These are phyloP conservation scores for Aleadryas rufinucha DNA, from an alignment of 2,113 vertebrate genomes.

Conservation along the genomic window DNA sequence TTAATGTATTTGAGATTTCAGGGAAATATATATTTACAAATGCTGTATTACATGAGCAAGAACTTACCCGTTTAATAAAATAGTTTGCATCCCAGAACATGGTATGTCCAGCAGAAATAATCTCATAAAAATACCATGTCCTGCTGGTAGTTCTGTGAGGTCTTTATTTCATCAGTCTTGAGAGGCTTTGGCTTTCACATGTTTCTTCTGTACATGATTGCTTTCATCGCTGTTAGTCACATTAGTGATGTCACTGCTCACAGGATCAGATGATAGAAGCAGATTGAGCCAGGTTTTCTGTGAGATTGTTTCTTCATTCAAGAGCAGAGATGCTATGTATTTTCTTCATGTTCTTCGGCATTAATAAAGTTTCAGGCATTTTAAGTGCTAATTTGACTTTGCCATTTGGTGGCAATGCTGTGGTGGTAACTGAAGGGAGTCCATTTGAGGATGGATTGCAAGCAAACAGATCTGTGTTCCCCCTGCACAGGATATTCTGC, in stretches of 20 bases:
- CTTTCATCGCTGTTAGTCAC: neutral
- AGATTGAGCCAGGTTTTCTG: neutral
- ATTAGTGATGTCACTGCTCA: neutral
- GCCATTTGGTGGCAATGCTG: constrained; percentile 4
- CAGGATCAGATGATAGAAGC: neutral
- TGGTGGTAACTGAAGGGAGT: neutral
- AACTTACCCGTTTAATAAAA: neutral
- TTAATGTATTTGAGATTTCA: neutral
- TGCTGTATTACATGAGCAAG: neutral
- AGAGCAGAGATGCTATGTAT: neutral
- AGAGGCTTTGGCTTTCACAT: neutral
- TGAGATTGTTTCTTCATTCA: neutral
- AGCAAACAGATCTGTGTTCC: neutral
- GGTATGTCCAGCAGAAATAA: neutral
- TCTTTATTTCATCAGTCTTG: neutral
- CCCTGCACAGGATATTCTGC: neutral
- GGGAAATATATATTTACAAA: neutral
- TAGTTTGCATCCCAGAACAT: neutral
- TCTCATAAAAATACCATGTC: neutral
- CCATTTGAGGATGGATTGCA: neutral
- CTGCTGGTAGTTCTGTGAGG: neutral
- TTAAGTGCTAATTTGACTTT: neutral
- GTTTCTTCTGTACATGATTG: neutral
- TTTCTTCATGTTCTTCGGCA: neutral
- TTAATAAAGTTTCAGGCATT: neutral